These are phyloP conservation scores for Myxocyprinus asiaticus DNA, from an alignment of 2,113 vertebrate species.

Conservation along the genomic window DNA sequence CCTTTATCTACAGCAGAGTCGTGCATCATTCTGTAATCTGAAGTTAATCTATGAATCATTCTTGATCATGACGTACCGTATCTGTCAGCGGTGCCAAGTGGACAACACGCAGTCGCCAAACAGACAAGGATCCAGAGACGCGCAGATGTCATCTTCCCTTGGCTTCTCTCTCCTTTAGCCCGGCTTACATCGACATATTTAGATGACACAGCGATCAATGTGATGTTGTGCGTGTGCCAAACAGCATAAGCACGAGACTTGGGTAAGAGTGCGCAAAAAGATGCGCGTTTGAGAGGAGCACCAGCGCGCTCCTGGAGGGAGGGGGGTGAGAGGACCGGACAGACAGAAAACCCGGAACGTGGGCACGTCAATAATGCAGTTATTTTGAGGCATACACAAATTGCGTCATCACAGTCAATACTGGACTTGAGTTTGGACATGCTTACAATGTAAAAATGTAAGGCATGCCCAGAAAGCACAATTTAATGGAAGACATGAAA, in stretches of 20 bases:
- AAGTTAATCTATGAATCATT: conserved; percentile 31
- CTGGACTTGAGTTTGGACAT: not conserved
- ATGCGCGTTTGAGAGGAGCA: not conserved
- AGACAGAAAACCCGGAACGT: conserved; percentile 33
- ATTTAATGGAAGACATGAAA: not conserved
- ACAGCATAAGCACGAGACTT: conserved; percentile 23
- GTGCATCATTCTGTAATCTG: not conserved
- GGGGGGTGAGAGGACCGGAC: conserved; percentile 1
- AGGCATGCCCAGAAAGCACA: not conserved
- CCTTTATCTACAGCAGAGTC: not conserved
- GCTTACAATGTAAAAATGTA: not conserved
- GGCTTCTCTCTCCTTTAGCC: not conserved
- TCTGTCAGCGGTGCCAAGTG: conserved; percentile 65
- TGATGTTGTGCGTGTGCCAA: conserved; percentile 28
- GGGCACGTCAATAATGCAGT: conserved; percentile 14
- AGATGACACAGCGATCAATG: conserved; percentile 14
- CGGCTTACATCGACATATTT: conserved; percentile 27
- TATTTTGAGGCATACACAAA: conserved; percentile 17
- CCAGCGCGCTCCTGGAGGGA: conserved; percentile 4
- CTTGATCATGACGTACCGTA: conserved; percentile 65
- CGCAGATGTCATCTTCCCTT: conserved; percentile 67
- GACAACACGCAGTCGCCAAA: conserved; percentile 70
- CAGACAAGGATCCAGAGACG: conserved; percentile 67
- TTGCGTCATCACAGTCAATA: conserved; percentile 15
- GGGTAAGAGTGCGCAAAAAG: conserved; percentile 18